These are phyloP conservation scores for Drosophila funebris DNA, from an alignment of 1,140 invertebrate species.

Conservation along the genomic window DNA sequence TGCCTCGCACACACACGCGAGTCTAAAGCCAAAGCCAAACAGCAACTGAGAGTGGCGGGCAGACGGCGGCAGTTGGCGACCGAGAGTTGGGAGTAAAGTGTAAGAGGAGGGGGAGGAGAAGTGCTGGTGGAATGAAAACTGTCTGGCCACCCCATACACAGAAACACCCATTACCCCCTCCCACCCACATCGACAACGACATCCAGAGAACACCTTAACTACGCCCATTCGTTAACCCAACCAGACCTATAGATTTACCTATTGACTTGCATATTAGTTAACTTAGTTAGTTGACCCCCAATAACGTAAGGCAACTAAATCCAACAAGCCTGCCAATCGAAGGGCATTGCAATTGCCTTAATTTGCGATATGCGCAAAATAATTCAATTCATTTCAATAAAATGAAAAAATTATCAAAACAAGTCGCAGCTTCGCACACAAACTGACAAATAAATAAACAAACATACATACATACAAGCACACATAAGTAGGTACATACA, in stretches of 20 bases:
- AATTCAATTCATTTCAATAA: slow-evolving; percentile 59
- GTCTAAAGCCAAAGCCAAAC: slow-evolving; percentile 60
- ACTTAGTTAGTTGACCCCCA: slow-evolving; percentile 41
- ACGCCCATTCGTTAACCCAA: slow-evolving; percentile 26
- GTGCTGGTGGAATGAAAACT: slow-evolving; percentile 26
- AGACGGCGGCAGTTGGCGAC: slow-evolving; percentile 46
- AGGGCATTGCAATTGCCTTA: slow-evolving; percentile 17
- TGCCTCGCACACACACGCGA: slow-evolving; percentile 73
- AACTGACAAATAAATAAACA: slow-evolving; percentile 52
- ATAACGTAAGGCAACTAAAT: not conserved
- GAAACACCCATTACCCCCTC: slow-evolving; percentile 6
- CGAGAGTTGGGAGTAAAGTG: slow-evolving; percentile 7
- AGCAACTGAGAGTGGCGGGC: slow-evolving; percentile 41
- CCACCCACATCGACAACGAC: slow-evolving; percentile 1
- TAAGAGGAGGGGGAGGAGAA: not conserved
- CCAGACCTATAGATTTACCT: slow-evolving; percentile 2
- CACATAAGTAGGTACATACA: slow-evolving; percentile 30
- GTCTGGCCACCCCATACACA: slow-evolving; percentile 65
- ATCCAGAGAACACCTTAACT: slow-evolving; percentile 24
- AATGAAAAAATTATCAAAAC: slow-evolving; percentile 65
- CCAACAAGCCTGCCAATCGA: not conserved
- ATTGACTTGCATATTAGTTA: slow-evolving; percentile 70
- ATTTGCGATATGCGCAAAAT: slow-evolving; percentile 44
- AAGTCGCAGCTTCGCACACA: slow-evolving; percentile 76
- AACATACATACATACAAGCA: slow-evolving; percentile 59